A percentile compares a stretch with the other conserved stretches of the same genome.
Evolutionary conservation across 2,797 vertebrate genomes (phyloP).

Genomic region (Mus caroli): DNA sequence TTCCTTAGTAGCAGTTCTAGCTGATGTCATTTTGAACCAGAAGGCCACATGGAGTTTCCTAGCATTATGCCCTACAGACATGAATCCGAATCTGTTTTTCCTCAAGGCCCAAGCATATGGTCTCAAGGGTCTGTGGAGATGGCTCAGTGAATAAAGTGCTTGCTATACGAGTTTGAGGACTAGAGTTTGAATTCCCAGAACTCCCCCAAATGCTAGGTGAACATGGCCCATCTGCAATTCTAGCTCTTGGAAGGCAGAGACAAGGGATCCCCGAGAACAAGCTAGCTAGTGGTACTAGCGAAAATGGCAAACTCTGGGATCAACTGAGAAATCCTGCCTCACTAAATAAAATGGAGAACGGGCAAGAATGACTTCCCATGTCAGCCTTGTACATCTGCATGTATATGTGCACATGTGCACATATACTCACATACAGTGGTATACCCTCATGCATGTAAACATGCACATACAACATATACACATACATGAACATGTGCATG

Average conservation of each 20-base stretch:
- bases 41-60: background rate
- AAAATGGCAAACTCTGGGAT: background rate
- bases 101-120: background rate
- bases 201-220: background rate
- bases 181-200: background rate
- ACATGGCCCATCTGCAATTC: background rate
- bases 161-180: background rate
- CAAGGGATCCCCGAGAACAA: background rate
- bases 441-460: background rate
- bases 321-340: background rate
- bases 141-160: background rate
- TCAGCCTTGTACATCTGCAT: background rate
- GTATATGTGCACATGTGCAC: background rate
- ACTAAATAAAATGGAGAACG: background rate
- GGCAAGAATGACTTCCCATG: background rate
- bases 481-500: background rate
- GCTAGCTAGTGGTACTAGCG: background rate
- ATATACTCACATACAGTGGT: background rate
- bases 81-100: background rate
- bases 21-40: background rate
- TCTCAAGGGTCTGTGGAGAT: background rate
- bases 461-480: background rate
- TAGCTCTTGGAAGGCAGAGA: background rate
- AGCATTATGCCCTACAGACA: background rate
- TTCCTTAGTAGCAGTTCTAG: background rate